Evolutionary conservation across 2,888 invertebrate species (phyloP), one percentile per base, ranked within the genome.

Genomic region (Pyrochroa serraticornis): DNA sequence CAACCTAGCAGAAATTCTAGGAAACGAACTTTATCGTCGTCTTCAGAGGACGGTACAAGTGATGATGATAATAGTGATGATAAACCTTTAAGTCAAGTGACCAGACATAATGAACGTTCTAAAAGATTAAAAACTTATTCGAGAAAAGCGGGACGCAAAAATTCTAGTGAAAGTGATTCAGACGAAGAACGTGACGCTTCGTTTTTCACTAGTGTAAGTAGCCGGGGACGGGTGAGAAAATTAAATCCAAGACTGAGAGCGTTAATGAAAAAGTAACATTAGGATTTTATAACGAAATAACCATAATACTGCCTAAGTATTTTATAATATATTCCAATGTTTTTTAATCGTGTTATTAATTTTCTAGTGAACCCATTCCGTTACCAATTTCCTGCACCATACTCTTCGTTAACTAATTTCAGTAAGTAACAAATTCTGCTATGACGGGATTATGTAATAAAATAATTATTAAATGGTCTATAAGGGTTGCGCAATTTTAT

Each of bases 211-310:
- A 78, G 77, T 36, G 85, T 89, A 32, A 91, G 91, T 75, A 93
- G 93, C 69, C 84, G 95, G 48, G 95, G 95, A 1, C 85, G 95
- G 37, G 86, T 95, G 52, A 84, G 95, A 48, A 91, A 89, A 78
- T 85, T 93, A 68, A 93, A 93, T 22, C 87, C 90, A 53, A 87
- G 91, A 75, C 92, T 91, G 58, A 83, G 89, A 47, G 89, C 90
- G 45, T 65, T 77, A 33, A 69, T 78, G 59, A 75, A 73, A 55
- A 78, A 75, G 60, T 70, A 33, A 59, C 35, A 33, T 48, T 48
- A 39, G 22, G 22, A 22, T 22, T 22, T n/a, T 22, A 5, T 22
- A 3, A 22, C 22, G 22, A 22, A 22, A 22, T 22, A 22, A 22
- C 22, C 22, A 22, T 22, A 5, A 22, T 22, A 22, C 22, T 22